Base-by-base conservation (phyloP, 2,888 invertebrate genomes). In the Anthoptus insignis region DNA sequence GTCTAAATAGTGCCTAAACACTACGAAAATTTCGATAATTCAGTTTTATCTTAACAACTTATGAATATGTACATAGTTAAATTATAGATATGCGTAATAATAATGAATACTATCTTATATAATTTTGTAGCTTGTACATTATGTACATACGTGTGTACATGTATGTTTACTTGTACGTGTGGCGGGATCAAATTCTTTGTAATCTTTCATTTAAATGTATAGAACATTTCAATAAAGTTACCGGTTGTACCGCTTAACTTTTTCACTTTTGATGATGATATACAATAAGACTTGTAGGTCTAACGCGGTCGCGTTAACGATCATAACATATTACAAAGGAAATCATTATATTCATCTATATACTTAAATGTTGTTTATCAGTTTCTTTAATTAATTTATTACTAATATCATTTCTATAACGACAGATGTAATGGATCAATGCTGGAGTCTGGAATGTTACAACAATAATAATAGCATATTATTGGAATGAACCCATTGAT, bases 1-100 rank as follows among this genome's bases (percentile, higher is more conserved):
- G 93, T 93, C 90, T 92, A 90, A 91, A 92, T 91, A 93, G 93
- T 93, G 92, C 93, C 93, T 93, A 93, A 90, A 91, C 91, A 91
- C 90, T 92, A 91, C 89, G 90, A 91, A 84, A 90, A 87, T 89
- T 91, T 92, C 91, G 90, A 89, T 89, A 88, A 87, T 87, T 91
- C 88, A 83, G 89, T 89, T 92, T 91, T 90, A 88, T 85, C 89
- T 88, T 82, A 84, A 84, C 82, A 82, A 86, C 81, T 84, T 84
- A 89, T 84, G 77, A 86, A 86, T 78, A 77, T 89, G 88, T 89
- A 91, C 84, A 90, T 88, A 90, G 71, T 65, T 78, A 81, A 76
- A 65, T 74, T 74, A n/a, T n/a, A 82, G 81, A 82, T 81, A 82
- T 82, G 77, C 78, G 79, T 87, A 85, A 81, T 84, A 84, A 81